phyloP scores from a whole-genome alignment of 2,113 vertebrate species.

The Cyanoramphus novaezelandiae region DNA sequence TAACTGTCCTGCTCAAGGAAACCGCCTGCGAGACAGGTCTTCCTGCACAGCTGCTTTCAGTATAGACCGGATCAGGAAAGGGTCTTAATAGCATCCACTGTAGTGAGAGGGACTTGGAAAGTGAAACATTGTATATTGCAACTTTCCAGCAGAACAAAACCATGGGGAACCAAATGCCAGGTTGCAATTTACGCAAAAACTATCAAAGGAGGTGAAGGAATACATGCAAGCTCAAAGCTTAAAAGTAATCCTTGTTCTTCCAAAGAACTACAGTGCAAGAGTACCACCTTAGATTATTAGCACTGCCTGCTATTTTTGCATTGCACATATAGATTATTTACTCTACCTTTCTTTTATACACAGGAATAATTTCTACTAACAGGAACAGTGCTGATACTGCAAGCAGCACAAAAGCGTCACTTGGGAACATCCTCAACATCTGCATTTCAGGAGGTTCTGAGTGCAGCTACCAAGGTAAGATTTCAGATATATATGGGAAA shows the following conservation, averaged over 20 bases:
- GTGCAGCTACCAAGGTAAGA: background rate
- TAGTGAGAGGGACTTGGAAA: background rate
- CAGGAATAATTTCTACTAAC: background rate
- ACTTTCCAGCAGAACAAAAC: background rate
- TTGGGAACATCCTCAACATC: background rate
- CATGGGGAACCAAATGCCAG: background rate
- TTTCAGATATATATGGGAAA: background rate
- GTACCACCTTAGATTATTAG: background rate
- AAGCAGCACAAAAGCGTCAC: background rate
- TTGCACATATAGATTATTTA: background rate
- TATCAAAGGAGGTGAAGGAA: background rate
- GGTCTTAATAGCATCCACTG: background rate
- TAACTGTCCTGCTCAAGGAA: background rate
- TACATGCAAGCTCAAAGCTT: background rate
- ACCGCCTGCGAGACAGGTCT: background rate
- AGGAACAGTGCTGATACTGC: background rate
- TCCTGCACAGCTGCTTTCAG: background rate
- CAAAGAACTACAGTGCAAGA: background rate
- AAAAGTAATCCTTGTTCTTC: background rate
- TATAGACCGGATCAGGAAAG: background rate
- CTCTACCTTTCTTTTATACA: background rate
- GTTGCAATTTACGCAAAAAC: background rate
- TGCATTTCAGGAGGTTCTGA: background rate
- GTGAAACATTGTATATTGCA: background rate
- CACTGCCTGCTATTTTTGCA: background rate